Evolutionary conservation across 2,888 invertebrate species (phyloP).

Genomic region (Epinotia demarniana): DNA sequence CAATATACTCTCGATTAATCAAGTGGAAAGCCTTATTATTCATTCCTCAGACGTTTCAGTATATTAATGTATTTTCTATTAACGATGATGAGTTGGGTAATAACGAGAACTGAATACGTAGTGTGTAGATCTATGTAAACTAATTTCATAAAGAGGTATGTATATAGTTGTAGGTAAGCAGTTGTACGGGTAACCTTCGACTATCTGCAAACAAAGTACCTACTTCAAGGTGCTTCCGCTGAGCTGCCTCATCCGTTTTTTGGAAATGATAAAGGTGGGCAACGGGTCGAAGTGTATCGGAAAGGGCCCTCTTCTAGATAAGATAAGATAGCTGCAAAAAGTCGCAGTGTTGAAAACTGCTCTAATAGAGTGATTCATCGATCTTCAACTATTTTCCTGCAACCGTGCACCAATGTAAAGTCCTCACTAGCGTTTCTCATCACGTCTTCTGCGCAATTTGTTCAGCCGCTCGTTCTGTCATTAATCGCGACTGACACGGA

Average conservation of each 20-base stretch:
- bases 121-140: not conserved
- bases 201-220: too few relatives aligned
- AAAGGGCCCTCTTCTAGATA: too few relatives aligned
- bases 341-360: too few relatives aligned
- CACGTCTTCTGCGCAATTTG: conserved; percentile 20
- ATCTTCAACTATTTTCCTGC: not conserved
- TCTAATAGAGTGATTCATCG: not conserved
- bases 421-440: conserved; percentile 10
- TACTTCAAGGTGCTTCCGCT: too few relatives aligned
- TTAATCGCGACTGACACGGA: not conserved
- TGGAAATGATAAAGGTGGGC: too few relatives aligned
- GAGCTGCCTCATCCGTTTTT: too few relatives aligned
- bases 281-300: too few relatives aligned
- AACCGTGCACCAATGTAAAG: not conserved
- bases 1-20: conserved; percentile 17
- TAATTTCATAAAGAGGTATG: too few relatives aligned
- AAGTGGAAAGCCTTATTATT: conserved; percentile 21
- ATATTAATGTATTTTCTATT: conserved; percentile 15
- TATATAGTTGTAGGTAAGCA: too few relatives aligned
- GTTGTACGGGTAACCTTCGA: too few relatives aligned
- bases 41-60: conserved; percentile 5
- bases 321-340: too few relatives aligned
- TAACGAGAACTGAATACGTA: not conserved
- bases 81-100: conserved; percentile 6
- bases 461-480: conserved; percentile 4